Base-by-base conservation (phyloP, 2,888 invertebrate genomes). In the Coelopa pilipes region DNA sequence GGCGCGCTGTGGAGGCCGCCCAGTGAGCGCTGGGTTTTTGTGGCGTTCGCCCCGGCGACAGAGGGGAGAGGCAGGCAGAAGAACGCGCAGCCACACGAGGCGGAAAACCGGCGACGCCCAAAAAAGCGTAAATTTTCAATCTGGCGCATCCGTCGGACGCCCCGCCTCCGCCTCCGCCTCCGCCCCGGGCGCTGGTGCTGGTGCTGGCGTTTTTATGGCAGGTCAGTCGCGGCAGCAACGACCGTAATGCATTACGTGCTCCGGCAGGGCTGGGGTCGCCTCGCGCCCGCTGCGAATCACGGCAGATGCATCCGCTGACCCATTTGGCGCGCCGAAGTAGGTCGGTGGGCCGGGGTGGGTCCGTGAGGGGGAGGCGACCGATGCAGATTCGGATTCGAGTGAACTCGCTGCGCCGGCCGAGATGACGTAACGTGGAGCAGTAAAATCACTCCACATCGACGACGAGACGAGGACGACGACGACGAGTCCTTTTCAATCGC, bases 261-360 rank as follows among this genome's bases (percentile, higher is more conserved):
- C 53, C 49, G 59, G 17, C 45, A 12, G 15, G 19, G 63, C 24
- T 49, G 62, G n/a, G 46, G 17, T 24, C 45, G 70, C 50, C 53
- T 50, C 15, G 17, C 63, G 46, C 63, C 46, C 55, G 55, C 45
- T 21, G 47, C 55, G 34, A 66, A 66, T 21, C 53, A 7, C 65
- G 45, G 45, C 46, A 69, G 57, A 7, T 68, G 50, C 19, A 57
- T 59, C 17, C 73, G 68, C 55, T 59, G 53, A 17, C 13, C 13
- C 50, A 69, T 69, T 69, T 69, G 69, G 74, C 70, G 65, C 74
- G 66, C 49, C 17, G 49, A 70, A 66, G 70, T 70, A 49, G 74
- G 74, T 74, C 57, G 62, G n/a, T 24, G 62, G 34, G 21, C n/a
- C 34, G 34, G 45, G 34, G 34, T 34, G 34, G 34, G 34, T 7